Evolutionary conservation across 2,888 invertebrate genomes (phyloP).

Genomic region (Drosophila ustulata): DNA sequence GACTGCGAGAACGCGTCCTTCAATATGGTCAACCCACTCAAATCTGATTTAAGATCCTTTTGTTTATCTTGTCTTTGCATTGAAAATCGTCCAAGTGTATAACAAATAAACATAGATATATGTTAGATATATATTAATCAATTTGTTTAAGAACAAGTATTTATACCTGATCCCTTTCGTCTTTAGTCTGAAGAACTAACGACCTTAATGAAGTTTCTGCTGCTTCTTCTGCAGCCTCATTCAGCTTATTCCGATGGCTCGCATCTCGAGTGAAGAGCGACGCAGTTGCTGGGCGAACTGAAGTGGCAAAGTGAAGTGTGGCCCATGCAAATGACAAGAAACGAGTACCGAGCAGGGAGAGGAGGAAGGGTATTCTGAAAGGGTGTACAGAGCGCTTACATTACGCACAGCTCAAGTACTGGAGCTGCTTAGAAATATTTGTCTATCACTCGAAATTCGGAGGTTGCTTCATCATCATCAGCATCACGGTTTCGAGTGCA

Average conservation of each 20-base stretch:
- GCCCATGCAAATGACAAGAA: slow-evolving; percentile 45
- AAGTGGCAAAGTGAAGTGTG: slow-evolving; percentile 48
- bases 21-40: slow-evolving; percentile 28
- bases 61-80: background rate
- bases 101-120: background rate
- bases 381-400: slow-evolving; percentile 43
- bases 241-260: slow-evolving; percentile 16
- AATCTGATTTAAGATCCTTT: background rate
- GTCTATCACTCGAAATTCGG: slow-evolving; percentile 55
- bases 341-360: background rate
- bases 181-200: slow-evolving; percentile 11
- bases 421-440: slow-evolving; percentile 51
- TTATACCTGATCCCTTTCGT: slow-evolving; percentile 4
- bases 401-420: slow-evolving; percentile 45
- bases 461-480: slow-evolving; percentile 41
- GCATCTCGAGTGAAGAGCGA: slow-evolving; percentile 35
- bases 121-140: background rate
- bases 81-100: slow-evolving; percentile 19
- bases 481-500: slow-evolving; percentile 33
- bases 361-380: slow-evolving; percentile 27
- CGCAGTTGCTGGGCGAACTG: slow-evolving; percentile 33
- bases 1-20: slow-evolving; percentile 36
- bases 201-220: slow-evolving; percentile 30
- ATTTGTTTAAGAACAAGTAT: background rate
- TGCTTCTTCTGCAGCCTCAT: background rate